A percentile compares a stretch with the other conserved stretches of the same genome.
These are phyloP conservation scores for Myripristis murdjan DNA, from an alignment of 2,797 vertebrate species.

Conservation along the genomic window DNA sequence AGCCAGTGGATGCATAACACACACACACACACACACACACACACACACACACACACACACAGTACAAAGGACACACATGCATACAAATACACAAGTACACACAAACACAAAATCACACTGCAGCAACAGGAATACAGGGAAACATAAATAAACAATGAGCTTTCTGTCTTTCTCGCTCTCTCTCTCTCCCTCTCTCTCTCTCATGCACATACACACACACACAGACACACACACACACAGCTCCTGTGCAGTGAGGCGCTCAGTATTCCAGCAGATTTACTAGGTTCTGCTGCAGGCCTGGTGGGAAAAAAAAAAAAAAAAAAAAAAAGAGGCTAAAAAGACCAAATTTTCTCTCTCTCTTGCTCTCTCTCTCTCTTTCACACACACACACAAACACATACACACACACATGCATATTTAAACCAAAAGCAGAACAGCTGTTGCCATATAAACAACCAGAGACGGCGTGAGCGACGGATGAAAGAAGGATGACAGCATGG, in stretches of 20 bases:
- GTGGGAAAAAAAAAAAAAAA: constrained; percentile 56
- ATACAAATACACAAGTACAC: constrained; percentile 28
- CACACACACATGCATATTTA: not conserved
- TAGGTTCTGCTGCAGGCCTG: constrained; percentile 45
- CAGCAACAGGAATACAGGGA: constrained; percentile 34
- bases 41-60: constrained; percentile 20
- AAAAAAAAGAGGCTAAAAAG: constrained; percentile 36
- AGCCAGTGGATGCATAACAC: constrained; percentile 58
- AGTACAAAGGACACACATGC: not conserved
- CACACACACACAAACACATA: not conserved
- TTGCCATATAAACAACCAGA: constrained; percentile 6
- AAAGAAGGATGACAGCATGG: constrained; percentile 1
- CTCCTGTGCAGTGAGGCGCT: constrained; percentile 50
- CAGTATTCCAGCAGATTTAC: constrained; percentile 58
- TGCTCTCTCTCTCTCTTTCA: too few species aligned
- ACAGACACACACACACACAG: constrained; percentile 23
- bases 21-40: constrained; percentile 16
- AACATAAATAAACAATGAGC: constrained; percentile 46
- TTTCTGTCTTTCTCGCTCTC: too few species aligned
- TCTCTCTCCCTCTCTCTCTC: too few species aligned
- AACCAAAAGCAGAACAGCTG: constrained; percentile 31
- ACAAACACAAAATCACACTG: constrained; percentile 38
- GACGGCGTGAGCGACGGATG: not conserved
- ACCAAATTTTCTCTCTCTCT: constrained; percentile 9
- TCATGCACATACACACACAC: too few species aligned